Evolutionary conservation across 2,888 invertebrate genomes (phyloP).

Genomic region (Baccha elongata): DNA sequence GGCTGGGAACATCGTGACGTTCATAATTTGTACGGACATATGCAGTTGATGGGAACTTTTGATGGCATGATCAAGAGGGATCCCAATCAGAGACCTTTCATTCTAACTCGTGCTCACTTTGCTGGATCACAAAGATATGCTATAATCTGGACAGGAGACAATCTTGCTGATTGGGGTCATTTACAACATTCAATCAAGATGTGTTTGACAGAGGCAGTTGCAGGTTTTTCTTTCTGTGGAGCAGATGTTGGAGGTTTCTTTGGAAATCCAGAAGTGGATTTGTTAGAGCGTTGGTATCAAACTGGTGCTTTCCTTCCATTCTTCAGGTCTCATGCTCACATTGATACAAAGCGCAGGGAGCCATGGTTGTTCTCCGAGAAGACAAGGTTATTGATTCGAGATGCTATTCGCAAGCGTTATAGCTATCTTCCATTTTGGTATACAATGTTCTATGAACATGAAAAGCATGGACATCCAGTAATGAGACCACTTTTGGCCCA

Average conservation of each 20-base stretch:
- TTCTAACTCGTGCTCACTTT: slow-evolving; percentile 94
- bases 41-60: slow-evolving; percentile 86
- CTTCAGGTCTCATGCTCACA: slow-evolving; percentile 97
- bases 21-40: slow-evolving; percentile 95
- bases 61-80: slow-evolving; percentile 85
- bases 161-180: slow-evolving; percentile 97
- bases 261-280: slow-evolving; percentile 95
- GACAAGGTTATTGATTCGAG: slow-evolving; percentile 88
- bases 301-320: slow-evolving; percentile 97
- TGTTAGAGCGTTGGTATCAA: slow-evolving; percentile 98
- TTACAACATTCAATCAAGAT: slow-evolving; percentile 94
- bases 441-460: slow-evolving; percentile 91
- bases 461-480: slow-evolving; percentile 92
- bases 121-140: slow-evolving; percentile 95
- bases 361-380: slow-evolving; percentile 95
- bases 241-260: slow-evolving; percentile 99
- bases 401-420: slow-evolving; percentile 91
- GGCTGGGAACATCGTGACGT: slow-evolving; percentile 95
- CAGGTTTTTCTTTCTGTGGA: slow-evolving; percentile 95
- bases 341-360: slow-evolving; percentile 98
- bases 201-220: slow-evolving; percentile 93
- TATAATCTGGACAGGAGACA: slow-evolving; percentile 99
- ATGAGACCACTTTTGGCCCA: slow-evolving; percentile 95
- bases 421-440: slow-evolving; percentile 95
- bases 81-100: slow-evolving; percentile 92